phyloP scores from a whole-genome alignment of 1,140 invertebrate genomes.

The Monomorium pharaonis region DNA sequence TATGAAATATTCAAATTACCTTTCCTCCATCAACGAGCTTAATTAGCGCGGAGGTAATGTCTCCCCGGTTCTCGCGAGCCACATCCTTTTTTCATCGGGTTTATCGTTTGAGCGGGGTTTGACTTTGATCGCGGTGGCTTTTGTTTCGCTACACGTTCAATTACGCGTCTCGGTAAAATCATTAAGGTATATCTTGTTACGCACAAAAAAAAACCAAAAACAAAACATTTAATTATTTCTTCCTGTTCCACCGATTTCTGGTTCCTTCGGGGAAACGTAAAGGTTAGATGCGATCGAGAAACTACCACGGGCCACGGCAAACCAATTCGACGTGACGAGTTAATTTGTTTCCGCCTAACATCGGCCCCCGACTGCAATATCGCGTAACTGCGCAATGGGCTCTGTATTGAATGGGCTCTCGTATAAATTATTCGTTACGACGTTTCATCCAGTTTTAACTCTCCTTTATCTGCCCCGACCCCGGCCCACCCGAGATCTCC shows the following conservation, averaged over 20 bases:
- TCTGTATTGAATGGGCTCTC: conserved; percentile 42
- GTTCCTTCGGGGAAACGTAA: too few relatives aligned
- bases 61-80: conserved; percentile 10
- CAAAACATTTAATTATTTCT: not conserved
- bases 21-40: conserved; percentile 64
- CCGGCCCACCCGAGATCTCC: not conserved
- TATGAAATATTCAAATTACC: conserved; percentile 77
- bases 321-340: not conserved
- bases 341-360: conserved; percentile 33
- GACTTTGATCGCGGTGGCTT: not conserved
- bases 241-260: too few relatives aligned
- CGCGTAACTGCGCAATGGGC: conserved; percentile 31
- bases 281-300: not conserved
- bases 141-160: conserved; percentile 37
- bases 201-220: too few relatives aligned
- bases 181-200: not conserved
- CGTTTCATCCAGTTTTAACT: conserved; percentile 60
- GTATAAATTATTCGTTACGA: conserved; percentile 49
- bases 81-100: conserved; percentile 26
- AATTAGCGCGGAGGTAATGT: conserved; percentile 76
- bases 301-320: not conserved
- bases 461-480: conserved; percentile 43
- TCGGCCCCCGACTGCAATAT: conserved; percentile 13
- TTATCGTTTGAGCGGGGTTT: conserved; percentile 43
- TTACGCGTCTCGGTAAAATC: not conserved